Percentiles rank a stretch among this genome's conserved stretches.
phyloP scores from a whole-genome alignment of 1,140 invertebrate species.

The Rhagoletis zephyria region DNA sequence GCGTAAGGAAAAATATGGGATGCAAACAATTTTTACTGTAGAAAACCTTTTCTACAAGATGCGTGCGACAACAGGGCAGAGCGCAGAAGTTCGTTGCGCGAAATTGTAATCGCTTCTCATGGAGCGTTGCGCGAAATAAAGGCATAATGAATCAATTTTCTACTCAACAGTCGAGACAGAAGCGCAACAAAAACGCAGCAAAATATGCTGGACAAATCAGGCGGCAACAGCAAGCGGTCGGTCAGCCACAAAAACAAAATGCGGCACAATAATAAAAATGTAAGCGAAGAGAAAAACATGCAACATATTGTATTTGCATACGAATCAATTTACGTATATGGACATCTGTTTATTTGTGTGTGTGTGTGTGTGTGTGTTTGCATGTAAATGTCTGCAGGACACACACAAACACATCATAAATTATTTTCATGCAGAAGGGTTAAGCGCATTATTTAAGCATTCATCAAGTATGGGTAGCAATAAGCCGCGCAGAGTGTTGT shows the following conservation, averaged over 20 bases:
- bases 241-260: neutral
- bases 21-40: no score
- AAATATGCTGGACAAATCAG: neutral
- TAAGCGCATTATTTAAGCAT: no score
- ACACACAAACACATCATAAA: no score
- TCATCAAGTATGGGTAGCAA: no score
- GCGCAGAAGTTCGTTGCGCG: neutral
- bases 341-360: neutral
- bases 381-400: no score
- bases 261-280: neutral
- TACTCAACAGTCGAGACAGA: slow-evolving; percentile 38
- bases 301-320: slow-evolving; percentile 16
- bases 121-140: neutral
- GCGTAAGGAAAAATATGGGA: neutral
- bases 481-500: no score
- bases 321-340: neutral
- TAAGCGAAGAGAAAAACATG: neutral
- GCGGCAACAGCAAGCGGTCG: neutral
- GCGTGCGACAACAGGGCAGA: neutral
- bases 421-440: no score
- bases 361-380: neutral
- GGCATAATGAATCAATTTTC: slow-evolving; percentile 47
- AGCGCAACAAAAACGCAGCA: slow-evolving; percentile 1
- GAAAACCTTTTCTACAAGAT: neutral
- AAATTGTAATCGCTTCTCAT: slow-evolving; percentile 1